Evolutionary conservation across 2,797 vertebrate genomes (phyloP), one percentile per base, ranked within the genome.

Genomic region (Emys orbicularis): DNA sequence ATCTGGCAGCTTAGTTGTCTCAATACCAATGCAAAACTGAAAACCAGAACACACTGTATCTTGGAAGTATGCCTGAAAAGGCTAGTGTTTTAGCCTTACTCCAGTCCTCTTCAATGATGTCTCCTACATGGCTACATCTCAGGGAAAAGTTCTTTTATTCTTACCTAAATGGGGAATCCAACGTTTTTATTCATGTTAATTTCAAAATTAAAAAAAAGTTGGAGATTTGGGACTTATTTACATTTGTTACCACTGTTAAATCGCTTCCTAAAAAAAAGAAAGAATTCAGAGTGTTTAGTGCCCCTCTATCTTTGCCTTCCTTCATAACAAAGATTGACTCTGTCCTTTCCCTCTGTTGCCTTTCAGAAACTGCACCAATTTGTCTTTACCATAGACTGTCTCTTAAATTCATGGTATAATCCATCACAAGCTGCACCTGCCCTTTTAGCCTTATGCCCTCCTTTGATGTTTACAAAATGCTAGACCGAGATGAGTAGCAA

Each of bases 21-120:
- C 29, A 83, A 74, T 61, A 80, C 41, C 6, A 34, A 86, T 79
- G 84, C 52, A 94, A 91, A 95, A 86, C 79, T n/a, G 37, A 93
- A 89, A 41, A 4, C 4, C 81, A 90, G 79, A 37, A 41, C 49
- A 53, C 52, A 16, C 44, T 34, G 41, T 0, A 56, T 87, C 44
- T 49, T 81, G 79, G 89, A 91, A 54, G 3, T 5, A 50, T 12
- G 41, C 6, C 47, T 84, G 81, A 0, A 12, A 41, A 90, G 57
- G 54, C 83, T 47, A 15, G 34, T 19, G 54, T 21, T 8, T 37
- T 52, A 83, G 81, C 49, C 25, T 54, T 47, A 72, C 50, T 80
- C 76, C 87, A 96, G 61, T 29, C 41, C 29, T 84, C 82, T 86
- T 57, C 50, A 91, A 44, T 82, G 72, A 47, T 79, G 19, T 47